Percentiles rank a stretch among this genome's conserved stretches.
These are phyloP conservation scores for Vulpes vulpes DNA, from an alignment of 2,113 vertebrate genomes.

Conservation along the genomic window DNA sequence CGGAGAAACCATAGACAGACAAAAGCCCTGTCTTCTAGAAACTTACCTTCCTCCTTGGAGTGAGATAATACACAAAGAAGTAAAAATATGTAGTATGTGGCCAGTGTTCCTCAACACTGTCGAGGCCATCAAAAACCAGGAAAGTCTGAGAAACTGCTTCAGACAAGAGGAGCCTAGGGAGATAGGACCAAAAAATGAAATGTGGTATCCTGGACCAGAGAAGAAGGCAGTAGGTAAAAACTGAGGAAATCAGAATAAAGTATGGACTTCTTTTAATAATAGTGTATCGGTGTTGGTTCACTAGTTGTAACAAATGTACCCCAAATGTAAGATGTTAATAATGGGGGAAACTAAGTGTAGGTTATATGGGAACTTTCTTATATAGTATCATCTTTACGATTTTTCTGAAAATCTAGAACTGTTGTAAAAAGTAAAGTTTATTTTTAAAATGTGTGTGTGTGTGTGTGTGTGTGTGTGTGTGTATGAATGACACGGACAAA, in stretches of 20 bases:
- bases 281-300: neutral
- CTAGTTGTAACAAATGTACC: neutral
- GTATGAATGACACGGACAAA: neutral
- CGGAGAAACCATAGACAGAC: neutral
- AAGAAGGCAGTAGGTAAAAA: neutral
- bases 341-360: neutral
- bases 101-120: neutral
- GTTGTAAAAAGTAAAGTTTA: neutral
- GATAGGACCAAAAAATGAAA: fast-evolving
- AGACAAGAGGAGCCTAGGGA: neutral
- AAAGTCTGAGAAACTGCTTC: neutral
- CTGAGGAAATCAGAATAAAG: neutral
- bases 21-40: neutral
- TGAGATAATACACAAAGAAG: neutral
- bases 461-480: neutral
- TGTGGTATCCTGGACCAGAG: neutral
- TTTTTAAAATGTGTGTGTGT: neutral
- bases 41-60: neutral
- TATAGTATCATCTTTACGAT: neutral
- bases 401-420: neutral
- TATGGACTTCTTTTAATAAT: neutral
- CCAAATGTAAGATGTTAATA: neutral
- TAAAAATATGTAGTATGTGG: neutral
- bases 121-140: neutral
- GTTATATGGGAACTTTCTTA: neutral